Conservation (phyloP, 2,797 vertebrate genomes). For the Sebastes steindachneri region DNA sequence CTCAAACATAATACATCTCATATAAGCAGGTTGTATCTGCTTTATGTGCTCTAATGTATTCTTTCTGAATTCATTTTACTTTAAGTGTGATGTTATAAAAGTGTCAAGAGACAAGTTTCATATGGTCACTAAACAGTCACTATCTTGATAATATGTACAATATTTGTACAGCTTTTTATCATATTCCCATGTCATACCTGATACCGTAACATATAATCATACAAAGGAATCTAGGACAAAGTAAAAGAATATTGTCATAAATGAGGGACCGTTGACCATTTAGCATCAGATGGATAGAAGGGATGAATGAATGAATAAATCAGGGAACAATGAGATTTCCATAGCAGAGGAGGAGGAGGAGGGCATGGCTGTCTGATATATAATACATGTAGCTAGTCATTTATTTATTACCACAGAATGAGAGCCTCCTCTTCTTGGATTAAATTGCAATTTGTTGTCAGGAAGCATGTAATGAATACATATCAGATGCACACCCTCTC, state of each 20-base stretch:
- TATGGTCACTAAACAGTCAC: not conserved
- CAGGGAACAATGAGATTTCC: conserved; percentile 88
- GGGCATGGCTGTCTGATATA: conserved; percentile 87
- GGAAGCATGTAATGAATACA: conserved; percentile 91
- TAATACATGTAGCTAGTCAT: conserved; percentile 91
- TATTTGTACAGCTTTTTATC: conserved; percentile 39
- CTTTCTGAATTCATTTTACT: not conserved
- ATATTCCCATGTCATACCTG: conserved; percentile 36
- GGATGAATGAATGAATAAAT: conserved; percentile 88
- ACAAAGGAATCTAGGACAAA: conserved; percentile 68
- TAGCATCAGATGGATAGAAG: conserved; percentile 79
- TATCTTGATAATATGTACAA: not conserved
- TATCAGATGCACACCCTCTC: conserved; percentile 84
- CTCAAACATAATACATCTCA: not conserved
- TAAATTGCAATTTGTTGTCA: conserved; percentile 92
- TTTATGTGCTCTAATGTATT: not conserved
- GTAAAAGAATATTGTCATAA: conserved; percentile 80
- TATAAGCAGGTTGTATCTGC: not conserved
- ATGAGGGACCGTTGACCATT: conserved; percentile 82
- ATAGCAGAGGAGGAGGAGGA: conserved; percentile 85
- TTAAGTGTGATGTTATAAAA: not conserved
- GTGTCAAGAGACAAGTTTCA: conserved; percentile 11
- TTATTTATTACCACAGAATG: conserved; percentile 91
- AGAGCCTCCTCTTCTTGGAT: conserved; percentile 89
- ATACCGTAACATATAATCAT: conserved; percentile 62